Conservation (phyloP, 2,797 vertebrate genomes). For the Craterocephalus amniculus region DNA sequence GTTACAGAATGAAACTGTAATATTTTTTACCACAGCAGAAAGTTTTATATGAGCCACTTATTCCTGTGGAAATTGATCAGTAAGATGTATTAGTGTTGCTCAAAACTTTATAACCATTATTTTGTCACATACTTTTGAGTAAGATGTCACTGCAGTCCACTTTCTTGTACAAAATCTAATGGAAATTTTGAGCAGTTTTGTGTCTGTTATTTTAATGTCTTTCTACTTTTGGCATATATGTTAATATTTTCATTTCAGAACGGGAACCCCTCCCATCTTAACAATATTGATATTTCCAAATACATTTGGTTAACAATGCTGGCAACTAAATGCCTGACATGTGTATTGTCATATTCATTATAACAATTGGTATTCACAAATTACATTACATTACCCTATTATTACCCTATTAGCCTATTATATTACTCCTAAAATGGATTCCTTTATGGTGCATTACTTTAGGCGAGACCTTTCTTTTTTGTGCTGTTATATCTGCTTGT, state of each 20-base stretch:
- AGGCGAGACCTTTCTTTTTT: neutral
- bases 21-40: neutral
- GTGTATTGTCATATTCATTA: too few relatives aligned
- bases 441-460: slow-evolving; percentile 5
- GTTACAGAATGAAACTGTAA: neutral
- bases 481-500: neutral
- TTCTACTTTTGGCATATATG: neutral
- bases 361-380: too few relatives aligned
- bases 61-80: neutral
- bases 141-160: neutral
- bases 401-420: too few relatives aligned
- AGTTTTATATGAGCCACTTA: neutral
- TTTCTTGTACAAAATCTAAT: neutral
- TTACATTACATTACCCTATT: too few relatives aligned
- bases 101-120: neutral
- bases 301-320: neutral
- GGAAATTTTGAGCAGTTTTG: neutral
- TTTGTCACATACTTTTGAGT: neutral
- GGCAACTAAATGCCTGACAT: neutral
- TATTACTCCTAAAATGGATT: neutral
- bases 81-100: neutral
- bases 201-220: too few relatives aligned
- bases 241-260: neutral
- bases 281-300: neutral
- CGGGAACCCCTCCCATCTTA: neutral